Evolutionary conservation across 2,888 invertebrate genomes (phyloP).

Genomic region (Auanema freiburgensis): DNA sequence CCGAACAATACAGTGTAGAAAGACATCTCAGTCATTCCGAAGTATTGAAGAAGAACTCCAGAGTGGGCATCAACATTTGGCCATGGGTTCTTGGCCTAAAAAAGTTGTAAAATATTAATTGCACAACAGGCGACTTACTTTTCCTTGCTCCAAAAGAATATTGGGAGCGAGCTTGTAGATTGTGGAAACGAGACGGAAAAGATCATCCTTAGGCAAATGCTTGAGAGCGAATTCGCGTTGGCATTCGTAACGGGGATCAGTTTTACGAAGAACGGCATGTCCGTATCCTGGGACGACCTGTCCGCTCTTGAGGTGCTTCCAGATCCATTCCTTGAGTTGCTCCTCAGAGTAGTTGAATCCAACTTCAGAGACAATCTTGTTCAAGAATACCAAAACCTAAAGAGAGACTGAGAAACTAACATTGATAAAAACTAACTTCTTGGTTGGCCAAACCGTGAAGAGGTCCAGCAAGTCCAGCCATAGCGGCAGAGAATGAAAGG

Average conservation of each 20-base stretch:
- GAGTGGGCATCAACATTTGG: slow-evolving; percentile 97
- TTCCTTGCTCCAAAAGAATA: slow-evolving; percentile 86
- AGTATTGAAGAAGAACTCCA: slow-evolving; percentile 87
- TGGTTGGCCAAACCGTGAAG: slow-evolving; percentile 94
- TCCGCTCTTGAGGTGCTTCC: slow-evolving; percentile 92
- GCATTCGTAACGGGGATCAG: slow-evolving; percentile 87
- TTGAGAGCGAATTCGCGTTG: slow-evolving; percentile 92
- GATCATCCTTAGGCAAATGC: slow-evolving; percentile 82
- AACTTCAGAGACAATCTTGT: slow-evolving; percentile 83
- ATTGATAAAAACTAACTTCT: slow-evolving; percentile 68
- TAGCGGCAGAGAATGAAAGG: slow-evolving; percentile 85
- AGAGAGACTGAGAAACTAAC: background rate
- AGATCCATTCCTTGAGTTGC: slow-evolving; percentile 90
- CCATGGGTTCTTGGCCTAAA: slow-evolving; percentile 89
- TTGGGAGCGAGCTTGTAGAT: slow-evolving; percentile 90
- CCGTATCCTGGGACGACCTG: slow-evolving; percentile 97
- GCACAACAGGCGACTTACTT: no score
- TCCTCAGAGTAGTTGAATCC: slow-evolving; percentile 83
- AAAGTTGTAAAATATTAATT: no score
- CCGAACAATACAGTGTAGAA: slow-evolving; percentile 92
- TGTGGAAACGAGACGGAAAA: slow-evolving; percentile 87
- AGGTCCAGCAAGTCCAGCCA: slow-evolving; percentile 91
- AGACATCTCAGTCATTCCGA: slow-evolving; percentile 86
- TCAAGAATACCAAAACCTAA: slow-evolving; percentile 85
- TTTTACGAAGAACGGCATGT: slow-evolving; percentile 91